Evolutionary conservation across 2,888 invertebrate genomes (phyloP), one percentile per base, ranked within the genome.

Genomic region (Dicroscelio sp.): DNA sequence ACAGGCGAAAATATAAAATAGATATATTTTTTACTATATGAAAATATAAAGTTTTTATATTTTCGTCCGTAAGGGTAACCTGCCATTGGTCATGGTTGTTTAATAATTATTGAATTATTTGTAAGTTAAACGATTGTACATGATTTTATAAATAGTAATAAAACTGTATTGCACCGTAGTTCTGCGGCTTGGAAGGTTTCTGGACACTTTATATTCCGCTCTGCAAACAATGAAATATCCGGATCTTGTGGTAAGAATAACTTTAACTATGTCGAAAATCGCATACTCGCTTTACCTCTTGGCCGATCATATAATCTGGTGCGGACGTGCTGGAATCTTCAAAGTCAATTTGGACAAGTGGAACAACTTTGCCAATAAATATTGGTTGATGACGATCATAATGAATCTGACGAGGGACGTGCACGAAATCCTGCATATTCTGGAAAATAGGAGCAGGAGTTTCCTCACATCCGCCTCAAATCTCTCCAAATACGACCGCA

Each of bases 291-390:
- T 99, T 33, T 99, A 98, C 95, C 97, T 99, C 2, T 97, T 99
- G 69, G 98, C 98, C 20, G 99, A 99, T 96, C 99, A 99, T 95
- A 97, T 99, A 43, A 97, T 99, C 43, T 99, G 99, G 98, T 97
- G 99, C 2, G 98, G 98, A 4, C 97, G 98, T 94, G 98, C 98
- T 58, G 98, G 98, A 30, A 97, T 98, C 86, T 96, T 98, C 5
- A 97, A 97, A 92, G 97, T 98, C 0, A 97, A 99, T 95, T 97
- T 98, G 0, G 98, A 98, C 67, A 98, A 98, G 95, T 99, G 99
- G 99, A 98, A 97, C 79, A 97, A 97, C 67, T 97, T 97, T 12
- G 98, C 98, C 2, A 98, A 98, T 95, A 98, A 98, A 96, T 99
- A 99, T 96, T 99, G 99, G 99, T 96, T 99, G 0, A 97, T 98